Percentiles rank a stretch among this genome's conserved stretches.
These are phyloP conservation scores for Drosophila albomicans DNA, from an alignment of 1,140 invertebrate genomes.

Conservation along the genomic window DNA sequence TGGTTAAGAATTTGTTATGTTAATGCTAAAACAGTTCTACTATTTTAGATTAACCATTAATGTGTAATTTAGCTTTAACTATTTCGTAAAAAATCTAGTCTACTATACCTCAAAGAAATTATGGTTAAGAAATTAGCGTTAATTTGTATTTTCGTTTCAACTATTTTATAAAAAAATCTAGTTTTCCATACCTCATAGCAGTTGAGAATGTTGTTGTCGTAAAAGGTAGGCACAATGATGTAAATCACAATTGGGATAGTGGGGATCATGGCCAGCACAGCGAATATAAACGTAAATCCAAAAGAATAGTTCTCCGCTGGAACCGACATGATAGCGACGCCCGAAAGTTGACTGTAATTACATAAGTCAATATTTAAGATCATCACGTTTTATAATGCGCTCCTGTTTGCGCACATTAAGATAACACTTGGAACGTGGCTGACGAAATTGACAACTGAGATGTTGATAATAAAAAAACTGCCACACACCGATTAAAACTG, in stretches of 20 bases:
- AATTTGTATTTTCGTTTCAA: too few relatives aligned
- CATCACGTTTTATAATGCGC: not conserved
- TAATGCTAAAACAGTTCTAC: too few relatives aligned
- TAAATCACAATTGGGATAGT: slow-evolving; percentile 89
- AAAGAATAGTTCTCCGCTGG: slow-evolving; percentile 93
- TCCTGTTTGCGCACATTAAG: slow-evolving; percentile 24
- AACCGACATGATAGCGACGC: slow-evolving; percentile 91
- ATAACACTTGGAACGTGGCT: not conserved
- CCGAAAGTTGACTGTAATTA: slow-evolving; percentile 90
- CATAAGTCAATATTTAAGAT: not conserved
- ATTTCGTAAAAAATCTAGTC: too few relatives aligned
- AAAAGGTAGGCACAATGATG: slow-evolving; percentile 93
- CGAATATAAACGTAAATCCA: slow-evolving; percentile 89
- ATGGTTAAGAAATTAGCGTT: too few relatives aligned
- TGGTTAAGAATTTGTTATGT: too few relatives aligned
- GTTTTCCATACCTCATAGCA: slow-evolving; percentile 89
- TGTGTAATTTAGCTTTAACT: too few relatives aligned
- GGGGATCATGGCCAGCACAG: slow-evolving; percentile 87
- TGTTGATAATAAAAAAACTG: slow-evolving; percentile 18
- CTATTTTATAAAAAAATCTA: too few relatives aligned
- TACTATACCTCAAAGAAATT: slow-evolving; percentile 88
- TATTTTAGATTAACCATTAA: too few relatives aligned
- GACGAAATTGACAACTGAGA: slow-evolving; percentile 32
- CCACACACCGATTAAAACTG: slow-evolving; percentile 13
- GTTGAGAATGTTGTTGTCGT: slow-evolving; percentile 91